A percentile compares a stretch with the other conserved stretches of the same genome.
Evolutionary conservation across 2,113 vertebrate species (phyloP).

Genomic region (Madoqua kirkii): DNA sequence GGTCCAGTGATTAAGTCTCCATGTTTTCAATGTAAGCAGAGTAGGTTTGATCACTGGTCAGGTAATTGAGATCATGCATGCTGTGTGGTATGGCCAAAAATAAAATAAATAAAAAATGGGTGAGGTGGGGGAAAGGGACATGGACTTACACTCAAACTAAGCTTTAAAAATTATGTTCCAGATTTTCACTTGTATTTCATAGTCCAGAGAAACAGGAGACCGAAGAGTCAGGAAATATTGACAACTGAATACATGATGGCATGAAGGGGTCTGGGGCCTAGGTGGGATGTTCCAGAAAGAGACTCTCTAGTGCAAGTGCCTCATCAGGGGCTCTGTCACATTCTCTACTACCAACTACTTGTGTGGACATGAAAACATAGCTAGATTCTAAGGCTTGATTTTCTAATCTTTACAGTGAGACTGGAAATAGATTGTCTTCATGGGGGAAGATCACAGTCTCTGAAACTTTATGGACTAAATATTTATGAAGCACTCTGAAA

Average conservation of each 20-base stretch:
- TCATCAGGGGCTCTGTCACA: accelerated
- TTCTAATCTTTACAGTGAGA: not conserved
- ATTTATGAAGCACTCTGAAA: not conserved
- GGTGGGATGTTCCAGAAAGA: accelerated
- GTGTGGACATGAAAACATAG: not conserved
- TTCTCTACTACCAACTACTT: not conserved
- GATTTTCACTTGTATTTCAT: not conserved
- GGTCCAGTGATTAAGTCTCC: not conserved
- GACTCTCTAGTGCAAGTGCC: accelerated
- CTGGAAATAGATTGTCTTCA: not conserved
- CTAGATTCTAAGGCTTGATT: not conserved
- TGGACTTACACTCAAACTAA: not conserved
- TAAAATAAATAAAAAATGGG: not conserved
- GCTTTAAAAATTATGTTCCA: not conserved
- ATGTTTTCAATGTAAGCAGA: not conserved
- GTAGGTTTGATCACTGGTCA: not conserved
- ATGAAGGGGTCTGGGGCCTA: accelerated
- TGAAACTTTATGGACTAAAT: not conserved
- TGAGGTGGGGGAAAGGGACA: accelerated
- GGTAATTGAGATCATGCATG: not conserved
- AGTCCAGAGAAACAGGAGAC: not conserved
- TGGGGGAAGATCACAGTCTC: not conserved
- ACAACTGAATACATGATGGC: not conserved
- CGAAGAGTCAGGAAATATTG: not conserved
- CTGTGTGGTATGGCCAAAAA: not conserved